Evolutionary conservation across 1,140 invertebrate genomes (phyloP).

Genomic region (Drosophila kurseongensis): DNA sequence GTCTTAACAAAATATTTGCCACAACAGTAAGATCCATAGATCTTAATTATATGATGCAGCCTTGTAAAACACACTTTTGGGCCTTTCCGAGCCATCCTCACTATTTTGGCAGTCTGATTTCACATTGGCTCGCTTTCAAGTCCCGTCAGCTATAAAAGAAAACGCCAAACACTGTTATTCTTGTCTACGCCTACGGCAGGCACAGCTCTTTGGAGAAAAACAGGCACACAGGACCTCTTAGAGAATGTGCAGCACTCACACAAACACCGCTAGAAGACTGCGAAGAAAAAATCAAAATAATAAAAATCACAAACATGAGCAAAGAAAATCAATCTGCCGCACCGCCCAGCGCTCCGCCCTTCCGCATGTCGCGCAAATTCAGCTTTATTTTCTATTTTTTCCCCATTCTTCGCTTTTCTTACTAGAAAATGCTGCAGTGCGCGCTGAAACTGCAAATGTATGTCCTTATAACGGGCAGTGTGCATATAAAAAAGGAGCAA

Average conservation of each 20-base stretch:
- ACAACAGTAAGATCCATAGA: too few relatives aligned
- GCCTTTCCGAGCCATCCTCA: background rate
- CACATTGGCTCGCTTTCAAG: conserved; percentile 10
- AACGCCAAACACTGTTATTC: conserved; percentile 31
- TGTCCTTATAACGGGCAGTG: conserved; percentile 75
- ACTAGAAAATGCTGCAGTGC: conserved; percentile 78
- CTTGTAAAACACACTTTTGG: background rate
- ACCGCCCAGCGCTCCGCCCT: background rate
- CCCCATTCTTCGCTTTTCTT: conserved; percentile 63
- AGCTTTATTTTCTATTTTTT: conserved; percentile 72
- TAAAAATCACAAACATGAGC: conserved; percentile 73
- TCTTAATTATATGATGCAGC: background rate
- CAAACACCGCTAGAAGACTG: conserved; percentile 13
- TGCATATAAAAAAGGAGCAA: conserved; percentile 67
- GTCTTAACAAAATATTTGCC: too few relatives aligned
- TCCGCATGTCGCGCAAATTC: conserved; percentile 65
- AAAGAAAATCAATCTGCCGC: conserved; percentile 73
- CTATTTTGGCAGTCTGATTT: background rate
- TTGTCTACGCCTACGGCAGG: conserved; percentile 41
- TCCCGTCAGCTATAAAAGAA: conserved; percentile 8
- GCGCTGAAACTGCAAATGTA: conserved; percentile 70
- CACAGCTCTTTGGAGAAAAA: conserved; percentile 9
- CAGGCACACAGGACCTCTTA: conserved; percentile 14
- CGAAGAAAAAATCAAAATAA: conserved; percentile 54
- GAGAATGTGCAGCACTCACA: conserved; percentile 2